Percentiles rank a stretch among this genome's conserved stretches.
Conservation (phyloP, 2,888 invertebrate genomes). For the Euspilapteryx auroguttella region DNA sequence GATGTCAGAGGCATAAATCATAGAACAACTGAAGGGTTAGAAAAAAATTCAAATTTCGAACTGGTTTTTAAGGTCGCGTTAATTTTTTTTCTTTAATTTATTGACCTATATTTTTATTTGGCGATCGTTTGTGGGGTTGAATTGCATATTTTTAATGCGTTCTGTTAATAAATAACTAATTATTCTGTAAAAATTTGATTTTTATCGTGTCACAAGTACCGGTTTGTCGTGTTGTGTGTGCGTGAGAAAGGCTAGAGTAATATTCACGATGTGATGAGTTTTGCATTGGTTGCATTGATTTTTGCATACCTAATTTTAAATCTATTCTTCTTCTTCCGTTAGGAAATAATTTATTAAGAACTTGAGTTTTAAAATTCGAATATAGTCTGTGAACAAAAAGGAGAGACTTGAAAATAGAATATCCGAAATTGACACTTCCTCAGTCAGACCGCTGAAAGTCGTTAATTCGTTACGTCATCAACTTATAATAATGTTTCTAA, state of each 20-base stretch:
- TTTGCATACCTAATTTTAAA: no score
- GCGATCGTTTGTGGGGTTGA: constrained; percentile 5
- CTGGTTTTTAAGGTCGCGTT: constrained; percentile 26
- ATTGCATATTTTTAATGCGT: constrained; percentile 2
- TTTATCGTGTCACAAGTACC: constrained; percentile 9
- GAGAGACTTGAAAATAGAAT: neutral
- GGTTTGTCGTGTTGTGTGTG: no score
- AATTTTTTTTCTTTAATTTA: constrained; percentile 40
- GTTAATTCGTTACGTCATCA: constrained; percentile 8
- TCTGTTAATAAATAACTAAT: constrained; percentile 8
- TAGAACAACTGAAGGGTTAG: constrained; percentile 47
- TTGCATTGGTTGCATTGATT: no score
- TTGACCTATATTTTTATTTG: constrained; percentile 27
- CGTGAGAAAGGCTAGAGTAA: constrained; percentile 5
- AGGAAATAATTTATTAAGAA: no score
- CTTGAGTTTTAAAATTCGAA: no score
- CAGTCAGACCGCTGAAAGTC: neutral
- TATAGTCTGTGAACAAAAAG: no score
- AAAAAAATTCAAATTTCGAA: constrained; percentile 14
- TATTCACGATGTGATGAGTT: no score
- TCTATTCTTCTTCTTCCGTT: no score
- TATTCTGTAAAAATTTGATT: constrained; percentile 48
- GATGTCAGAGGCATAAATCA: constrained; percentile 45
- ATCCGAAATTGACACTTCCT: constrained; percentile 4
- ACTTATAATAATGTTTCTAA: constrained; percentile 7